These are phyloP conservation scores for Anguilla obscura DNA, from an alignment of 2,797 vertebrate species.

Conservation along the genomic window DNA sequence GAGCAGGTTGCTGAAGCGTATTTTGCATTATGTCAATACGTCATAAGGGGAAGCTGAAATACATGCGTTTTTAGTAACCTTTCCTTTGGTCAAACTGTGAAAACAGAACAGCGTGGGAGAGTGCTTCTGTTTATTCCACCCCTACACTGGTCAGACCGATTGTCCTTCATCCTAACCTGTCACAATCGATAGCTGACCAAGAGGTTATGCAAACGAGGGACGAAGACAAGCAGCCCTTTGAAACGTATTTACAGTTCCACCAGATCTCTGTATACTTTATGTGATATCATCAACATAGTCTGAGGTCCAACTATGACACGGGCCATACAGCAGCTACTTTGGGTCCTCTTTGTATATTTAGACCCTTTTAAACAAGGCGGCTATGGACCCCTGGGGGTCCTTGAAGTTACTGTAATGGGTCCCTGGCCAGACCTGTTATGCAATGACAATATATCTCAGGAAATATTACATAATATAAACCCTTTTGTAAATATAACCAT, in stretches of 20 bases:
- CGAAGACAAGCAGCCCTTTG: slow-evolving; percentile 21
- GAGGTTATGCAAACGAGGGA: slow-evolving; percentile 18
- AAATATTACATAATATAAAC: too few species aligned
- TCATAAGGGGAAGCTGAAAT: neutral
- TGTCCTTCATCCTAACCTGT: neutral
- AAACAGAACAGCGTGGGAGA: neutral
- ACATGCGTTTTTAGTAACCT: too few species aligned
- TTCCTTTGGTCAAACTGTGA: neutral
- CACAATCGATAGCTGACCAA: slow-evolving; percentile 13
- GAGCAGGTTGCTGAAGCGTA: neutral
- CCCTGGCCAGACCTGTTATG: too few species aligned
- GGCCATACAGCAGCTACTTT: neutral
- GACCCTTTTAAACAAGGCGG: neutral
- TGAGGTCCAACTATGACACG: neutral
- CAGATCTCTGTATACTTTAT: neutral
- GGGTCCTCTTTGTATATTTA: neutral
- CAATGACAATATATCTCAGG: too few species aligned
- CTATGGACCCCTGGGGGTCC: too few species aligned
- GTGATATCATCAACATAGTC: neutral
- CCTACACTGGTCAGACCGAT: neutral
- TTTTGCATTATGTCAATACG: neutral
- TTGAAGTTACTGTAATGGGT: too few species aligned
- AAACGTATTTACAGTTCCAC: neutral
- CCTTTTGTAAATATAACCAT: neutral
- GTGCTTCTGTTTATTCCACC: neutral